phyloP scores from a whole-genome alignment of 2,888 invertebrate genomes.

The Sarcophaga carnaria region DNA sequence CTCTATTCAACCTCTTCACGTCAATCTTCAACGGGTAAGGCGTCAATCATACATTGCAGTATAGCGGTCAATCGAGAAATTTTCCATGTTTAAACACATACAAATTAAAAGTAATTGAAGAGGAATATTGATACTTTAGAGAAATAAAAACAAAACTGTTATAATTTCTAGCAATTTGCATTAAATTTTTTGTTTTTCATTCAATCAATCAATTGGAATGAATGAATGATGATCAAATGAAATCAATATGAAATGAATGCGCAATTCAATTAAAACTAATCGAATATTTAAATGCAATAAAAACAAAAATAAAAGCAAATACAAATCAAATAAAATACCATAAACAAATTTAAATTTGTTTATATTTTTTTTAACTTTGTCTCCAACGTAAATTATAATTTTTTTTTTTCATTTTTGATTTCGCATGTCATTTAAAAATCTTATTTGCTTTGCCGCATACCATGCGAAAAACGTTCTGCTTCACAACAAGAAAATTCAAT shows the following conservation, averaged over 20 bases:
- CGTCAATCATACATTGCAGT: no score
- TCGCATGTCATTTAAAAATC: not conserved
- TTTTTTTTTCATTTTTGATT: not conserved
- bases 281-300: constrained; percentile 1
- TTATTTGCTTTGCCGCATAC: not conserved
- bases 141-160: not conserved
- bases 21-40: no score
- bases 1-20: no score
- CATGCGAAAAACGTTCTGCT: constrained; percentile 16
- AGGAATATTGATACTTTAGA: not conserved
- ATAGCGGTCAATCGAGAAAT: no score
- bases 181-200: not conserved
- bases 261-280: constrained; percentile 31
- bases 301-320: no score
- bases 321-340: no score
- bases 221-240: not conserved
- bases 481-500: constrained; percentile 33
- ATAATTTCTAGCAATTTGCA: not conserved
- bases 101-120: no score
- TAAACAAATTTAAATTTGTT: no score
- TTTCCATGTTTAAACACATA: no score
- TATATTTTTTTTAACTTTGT: no score
- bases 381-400: no score
- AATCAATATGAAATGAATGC: not conserved
- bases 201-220: not conserved